Evolutionary conservation across 2,113 vertebrate genomes (phyloP).

Genomic region (Verasper variegatus): DNA sequence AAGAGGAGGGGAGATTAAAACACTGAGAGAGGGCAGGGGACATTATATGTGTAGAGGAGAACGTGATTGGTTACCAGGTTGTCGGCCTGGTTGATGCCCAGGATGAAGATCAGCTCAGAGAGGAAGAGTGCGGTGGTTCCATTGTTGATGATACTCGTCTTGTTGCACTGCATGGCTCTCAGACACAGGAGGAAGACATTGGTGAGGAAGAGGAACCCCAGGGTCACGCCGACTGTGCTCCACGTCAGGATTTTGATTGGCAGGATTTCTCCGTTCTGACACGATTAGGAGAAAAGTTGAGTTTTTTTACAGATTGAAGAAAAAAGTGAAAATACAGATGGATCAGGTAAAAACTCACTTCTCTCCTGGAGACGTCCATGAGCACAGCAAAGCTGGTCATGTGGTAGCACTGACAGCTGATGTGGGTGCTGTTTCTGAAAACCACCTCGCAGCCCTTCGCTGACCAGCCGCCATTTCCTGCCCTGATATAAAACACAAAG

Average conservation of each 20-base stretch:
- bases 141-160: conserved; percentile 90
- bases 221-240: conserved; percentile 86
- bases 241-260: conserved; percentile 90
- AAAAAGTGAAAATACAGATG: not conserved
- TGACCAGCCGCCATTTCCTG: conserved; percentile 88
- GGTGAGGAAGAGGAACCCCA: conserved; percentile 89
- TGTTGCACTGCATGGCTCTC: conserved; percentile 87
- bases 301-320: not conserved
- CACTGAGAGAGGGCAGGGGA: not conserved
- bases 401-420: conserved; percentile 96
- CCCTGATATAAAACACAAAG: conserved; percentile 38
- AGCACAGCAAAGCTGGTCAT: conserved; percentile 95
- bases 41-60: not conserved
- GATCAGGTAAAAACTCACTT: conserved; percentile 77
- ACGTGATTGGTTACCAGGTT: conserved; percentile 81
- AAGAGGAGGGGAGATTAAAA: not conserved
- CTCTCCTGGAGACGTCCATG: conserved; percentile 93
- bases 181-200: conserved; percentile 86
- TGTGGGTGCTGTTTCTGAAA: conserved; percentile 92
- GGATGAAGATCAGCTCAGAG: conserved; percentile 91
- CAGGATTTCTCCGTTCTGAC: conserved; percentile 93
- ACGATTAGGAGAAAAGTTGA: not conserved
- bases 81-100: conserved; percentile 95
- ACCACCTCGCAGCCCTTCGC: conserved; percentile 92
- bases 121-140: conserved; percentile 86